phyloP scores from a whole-genome alignment of 1,140 invertebrate species.

The Orius laevigatus region DNA sequence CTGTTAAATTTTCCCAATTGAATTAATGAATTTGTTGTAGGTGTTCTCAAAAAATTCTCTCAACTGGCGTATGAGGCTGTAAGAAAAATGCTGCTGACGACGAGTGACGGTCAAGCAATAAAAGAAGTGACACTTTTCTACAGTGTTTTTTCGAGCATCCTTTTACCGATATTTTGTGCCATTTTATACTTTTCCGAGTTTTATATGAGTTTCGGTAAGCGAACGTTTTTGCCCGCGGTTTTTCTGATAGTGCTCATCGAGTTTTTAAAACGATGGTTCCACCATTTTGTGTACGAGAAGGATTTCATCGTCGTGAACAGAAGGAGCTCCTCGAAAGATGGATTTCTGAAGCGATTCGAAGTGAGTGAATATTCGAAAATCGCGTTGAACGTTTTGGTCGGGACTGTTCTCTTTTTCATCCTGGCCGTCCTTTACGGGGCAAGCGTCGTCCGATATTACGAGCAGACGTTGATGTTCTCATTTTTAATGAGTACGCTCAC shows the following conservation, averaged over 20 bases:
- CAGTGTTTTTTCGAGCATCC: constrained; percentile 9
- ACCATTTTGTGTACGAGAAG: constrained; percentile 13
- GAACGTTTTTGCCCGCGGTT: constrained; percentile 10
- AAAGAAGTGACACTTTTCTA: constrained; percentile 12
- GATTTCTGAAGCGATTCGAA: constrained; percentile 12
- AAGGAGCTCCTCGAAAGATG: constrained; percentile 3
- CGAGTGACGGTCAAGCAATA: constrained; percentile 6
- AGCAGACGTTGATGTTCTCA: constrained; percentile 56
- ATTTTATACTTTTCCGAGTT: constrained; percentile 7
- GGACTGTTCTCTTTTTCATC: constrained; percentile 34
- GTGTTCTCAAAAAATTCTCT: too few relatives aligned
- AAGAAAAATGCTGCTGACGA: constrained; percentile 3
- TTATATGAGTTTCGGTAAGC: constrained; percentile 5
- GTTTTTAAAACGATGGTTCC: constrained; percentile 12
- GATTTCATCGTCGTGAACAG: constrained; percentile 11
- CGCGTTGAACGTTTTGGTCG: constrained; percentile 3
- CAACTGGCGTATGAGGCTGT: too few relatives aligned
- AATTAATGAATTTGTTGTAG: too few relatives aligned
- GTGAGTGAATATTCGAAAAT: constrained; percentile 7
- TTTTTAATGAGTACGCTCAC: constrained; percentile 45
- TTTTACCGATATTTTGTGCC: neutral
- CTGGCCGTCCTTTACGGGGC: constrained; percentile 60
- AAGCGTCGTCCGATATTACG: constrained; percentile 40
- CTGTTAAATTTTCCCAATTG: too few relatives aligned
- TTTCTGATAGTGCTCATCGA: constrained; percentile 12